These are phyloP conservation scores for Brachionus paranguensis DNA, from an alignment of 1,140 invertebrate genomes.

Conservation along the genomic window DNA sequence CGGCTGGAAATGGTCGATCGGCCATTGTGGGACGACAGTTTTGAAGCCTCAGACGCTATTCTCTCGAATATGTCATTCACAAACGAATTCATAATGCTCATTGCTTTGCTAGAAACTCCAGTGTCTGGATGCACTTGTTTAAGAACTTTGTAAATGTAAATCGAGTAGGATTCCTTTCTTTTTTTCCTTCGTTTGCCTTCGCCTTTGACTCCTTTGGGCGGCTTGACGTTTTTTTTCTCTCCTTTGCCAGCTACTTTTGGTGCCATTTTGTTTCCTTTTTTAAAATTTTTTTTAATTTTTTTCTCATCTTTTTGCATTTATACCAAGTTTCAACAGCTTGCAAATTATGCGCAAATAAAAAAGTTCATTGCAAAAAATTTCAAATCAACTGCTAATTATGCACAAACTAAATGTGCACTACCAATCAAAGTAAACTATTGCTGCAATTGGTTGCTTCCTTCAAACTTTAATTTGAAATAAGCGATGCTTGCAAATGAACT, in stretches of 20 bases:
- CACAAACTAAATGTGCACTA: not conserved
- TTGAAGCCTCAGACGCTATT: constrained; percentile 52
- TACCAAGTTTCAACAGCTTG: not conserved
- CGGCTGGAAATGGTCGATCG: constrained; percentile 58
- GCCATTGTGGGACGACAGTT: constrained; percentile 54
- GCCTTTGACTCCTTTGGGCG: constrained; percentile 40
- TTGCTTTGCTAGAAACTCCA: constrained; percentile 60
- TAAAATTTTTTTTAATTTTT: not conserved
- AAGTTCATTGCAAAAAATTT: constrained; percentile 13
- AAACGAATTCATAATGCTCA: constrained; percentile 55
- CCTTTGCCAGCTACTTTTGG: constrained; percentile 40
- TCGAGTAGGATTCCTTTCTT: constrained; percentile 62
- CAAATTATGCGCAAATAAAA: not conserved
- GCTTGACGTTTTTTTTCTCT: constrained; percentile 44
- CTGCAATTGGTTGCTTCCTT: not conserved
- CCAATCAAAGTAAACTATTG: not conserved
- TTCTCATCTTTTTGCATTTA: not conserved
- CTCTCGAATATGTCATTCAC: constrained; percentile 57
- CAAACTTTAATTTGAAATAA: not conserved
- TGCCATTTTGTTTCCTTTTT: constrained; percentile 4
- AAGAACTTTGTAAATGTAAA: constrained; percentile 68
- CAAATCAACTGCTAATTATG: not conserved
- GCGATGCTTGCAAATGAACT: not conserved
- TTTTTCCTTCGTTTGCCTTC: constrained; percentile 1
- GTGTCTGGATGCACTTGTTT: constrained; percentile 68